Evolutionary conservation across 2,797 vertebrate species (phyloP).

Genomic region (Microcaecilia unicolor): DNA sequence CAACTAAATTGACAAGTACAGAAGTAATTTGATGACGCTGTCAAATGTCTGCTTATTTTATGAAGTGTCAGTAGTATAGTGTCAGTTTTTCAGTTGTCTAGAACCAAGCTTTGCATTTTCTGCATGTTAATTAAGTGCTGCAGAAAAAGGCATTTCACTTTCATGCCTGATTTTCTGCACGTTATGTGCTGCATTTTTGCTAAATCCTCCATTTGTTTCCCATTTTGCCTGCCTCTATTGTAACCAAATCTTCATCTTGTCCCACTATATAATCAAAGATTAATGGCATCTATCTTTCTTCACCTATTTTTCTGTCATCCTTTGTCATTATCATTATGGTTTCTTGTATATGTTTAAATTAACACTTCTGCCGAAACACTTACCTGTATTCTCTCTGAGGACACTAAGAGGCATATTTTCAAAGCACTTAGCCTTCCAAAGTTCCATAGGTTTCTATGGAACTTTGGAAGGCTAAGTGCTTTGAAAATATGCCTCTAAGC

Average conservation of each 20-base stretch:
- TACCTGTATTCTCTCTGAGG: too few species aligned
- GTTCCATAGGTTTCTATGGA: too few species aligned
- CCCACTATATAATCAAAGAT: slow-evolving; percentile 35
- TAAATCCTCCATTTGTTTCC: slow-evolving; percentile 37
- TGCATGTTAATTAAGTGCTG: slow-evolving; percentile 5
- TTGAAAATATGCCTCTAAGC: too few species aligned
- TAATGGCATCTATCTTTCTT: slow-evolving; percentile 6
- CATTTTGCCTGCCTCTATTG: slow-evolving; percentile 26
- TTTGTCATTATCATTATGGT: too few species aligned
- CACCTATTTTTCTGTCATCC: neutral
- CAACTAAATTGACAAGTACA: neutral
- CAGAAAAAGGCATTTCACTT: slow-evolving; percentile 20
- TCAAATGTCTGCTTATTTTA: too few species aligned
- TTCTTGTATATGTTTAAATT: too few species aligned
- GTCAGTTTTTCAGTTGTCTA: neutral
- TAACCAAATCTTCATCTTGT: slow-evolving; percentile 45
- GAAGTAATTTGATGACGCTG: slow-evolving; percentile 1
- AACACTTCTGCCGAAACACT: too few species aligned
- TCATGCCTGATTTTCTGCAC: slow-evolving; percentile 33
- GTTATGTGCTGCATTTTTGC: slow-evolving; percentile 28
- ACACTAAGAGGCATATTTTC: too few species aligned
- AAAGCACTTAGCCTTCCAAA: too few species aligned
- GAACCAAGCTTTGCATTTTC: neutral
- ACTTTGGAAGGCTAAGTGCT: too few species aligned
- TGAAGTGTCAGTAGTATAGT: neutral